These are phyloP conservation scores for Vireo altiloquus DNA, from an alignment of 2,113 vertebrate species.

Conservation along the genomic window DNA sequence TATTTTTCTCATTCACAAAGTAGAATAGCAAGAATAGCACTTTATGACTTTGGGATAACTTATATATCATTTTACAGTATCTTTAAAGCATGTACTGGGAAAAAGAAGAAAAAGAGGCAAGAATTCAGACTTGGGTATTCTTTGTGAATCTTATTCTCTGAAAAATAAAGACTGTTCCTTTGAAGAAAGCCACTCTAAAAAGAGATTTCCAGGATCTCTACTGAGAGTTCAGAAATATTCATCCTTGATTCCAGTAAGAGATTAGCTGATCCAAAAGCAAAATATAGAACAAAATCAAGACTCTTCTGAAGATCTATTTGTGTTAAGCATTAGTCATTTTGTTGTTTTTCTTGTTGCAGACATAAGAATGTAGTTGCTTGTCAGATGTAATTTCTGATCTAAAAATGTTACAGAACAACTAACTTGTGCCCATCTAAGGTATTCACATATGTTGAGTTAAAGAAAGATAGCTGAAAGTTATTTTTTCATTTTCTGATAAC, in stretches of 20 bases:
- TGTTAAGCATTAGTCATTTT: neutral
- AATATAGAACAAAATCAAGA: neutral
- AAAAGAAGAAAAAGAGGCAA: neutral
- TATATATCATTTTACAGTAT: neutral
- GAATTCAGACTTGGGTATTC: neutral
- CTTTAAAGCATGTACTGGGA: neutral
- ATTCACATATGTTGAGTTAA: neutral
- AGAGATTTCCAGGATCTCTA: neutral
- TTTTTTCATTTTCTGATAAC: neutral
- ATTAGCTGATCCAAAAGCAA: neutral
- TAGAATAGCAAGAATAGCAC: neutral
- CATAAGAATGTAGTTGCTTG: neutral
- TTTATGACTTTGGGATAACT: neutral
- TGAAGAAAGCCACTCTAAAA: neutral
- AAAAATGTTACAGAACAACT: neutral
- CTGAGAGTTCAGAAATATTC: neutral
- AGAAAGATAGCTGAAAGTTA: neutral
- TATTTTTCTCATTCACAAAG: neutral
- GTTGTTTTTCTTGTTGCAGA: neutral
- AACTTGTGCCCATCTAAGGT: neutral
- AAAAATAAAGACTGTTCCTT: neutral
- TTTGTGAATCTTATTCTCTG: neutral
- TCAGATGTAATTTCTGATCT: neutral
- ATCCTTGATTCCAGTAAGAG: neutral
- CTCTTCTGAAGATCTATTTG: neutral